phyloP scores from a whole-genome alignment of 2,113 vertebrate species.

The Dinomys branickii region DNA sequence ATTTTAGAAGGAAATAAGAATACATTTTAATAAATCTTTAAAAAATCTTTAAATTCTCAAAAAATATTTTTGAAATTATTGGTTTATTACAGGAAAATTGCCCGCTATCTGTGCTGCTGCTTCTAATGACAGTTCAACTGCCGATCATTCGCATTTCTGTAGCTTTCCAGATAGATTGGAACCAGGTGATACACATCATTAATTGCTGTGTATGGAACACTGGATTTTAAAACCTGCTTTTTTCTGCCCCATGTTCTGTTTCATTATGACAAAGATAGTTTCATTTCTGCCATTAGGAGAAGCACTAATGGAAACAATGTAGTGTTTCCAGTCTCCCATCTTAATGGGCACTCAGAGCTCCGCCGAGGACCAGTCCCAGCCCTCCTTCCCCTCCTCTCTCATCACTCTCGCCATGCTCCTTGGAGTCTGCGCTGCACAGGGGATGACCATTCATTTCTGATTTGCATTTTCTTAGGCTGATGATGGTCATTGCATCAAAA shows the following conservation, averaged over 20 bases:
- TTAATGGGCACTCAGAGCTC: neutral
- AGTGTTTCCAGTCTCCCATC: neutral
- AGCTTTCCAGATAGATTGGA: constrained; percentile 58
- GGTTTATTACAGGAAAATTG: constrained; percentile 57
- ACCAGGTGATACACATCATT: constrained; percentile 63
- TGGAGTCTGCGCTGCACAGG: neutral
- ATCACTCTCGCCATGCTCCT: neutral
- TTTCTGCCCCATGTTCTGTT: constrained; percentile 37
- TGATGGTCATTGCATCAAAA: neutral
- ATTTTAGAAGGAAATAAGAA: neutral
- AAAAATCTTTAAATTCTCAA: neutral
- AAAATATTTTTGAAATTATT: constrained; percentile 4
- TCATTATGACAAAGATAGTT: constrained; percentile 56
- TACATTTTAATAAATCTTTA: neutral
- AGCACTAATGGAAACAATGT: constrained; percentile 54
- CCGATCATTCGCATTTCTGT: constrained; percentile 69
- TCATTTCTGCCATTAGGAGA: constrained; percentile 13
- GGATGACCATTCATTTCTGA: neutral
- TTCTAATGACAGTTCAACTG: constrained; percentile 72
- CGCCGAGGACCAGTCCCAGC: neutral
- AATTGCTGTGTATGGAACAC: neutral
- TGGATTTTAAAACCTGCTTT: constrained; percentile 66
- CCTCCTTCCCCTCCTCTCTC: neutral
- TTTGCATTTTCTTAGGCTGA: neutral
- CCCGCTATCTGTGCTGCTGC: neutral